These are phyloP conservation scores for Latrodectus geometricus DNA, from an alignment of 1,140 invertebrate species.

Conservation along the genomic window DNA sequence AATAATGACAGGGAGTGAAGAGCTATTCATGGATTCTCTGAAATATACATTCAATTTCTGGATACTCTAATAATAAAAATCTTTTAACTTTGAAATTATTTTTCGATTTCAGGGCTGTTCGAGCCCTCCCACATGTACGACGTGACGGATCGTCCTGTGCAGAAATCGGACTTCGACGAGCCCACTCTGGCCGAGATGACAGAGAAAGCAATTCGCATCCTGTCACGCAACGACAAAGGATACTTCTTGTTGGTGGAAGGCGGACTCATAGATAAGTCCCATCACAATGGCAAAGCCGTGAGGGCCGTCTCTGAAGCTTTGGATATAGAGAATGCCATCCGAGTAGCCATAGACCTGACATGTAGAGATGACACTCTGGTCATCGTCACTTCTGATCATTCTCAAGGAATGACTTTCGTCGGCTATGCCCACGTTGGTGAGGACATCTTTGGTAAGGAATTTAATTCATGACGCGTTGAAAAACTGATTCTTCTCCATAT, in stretches of 20 bases:
- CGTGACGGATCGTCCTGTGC: conserved; percentile 66
- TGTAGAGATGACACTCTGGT: conserved; percentile 66
- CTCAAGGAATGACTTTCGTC: conserved; percentile 66
- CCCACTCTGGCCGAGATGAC: conserved; percentile 70
- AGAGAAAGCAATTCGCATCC: conserved; percentile 69
- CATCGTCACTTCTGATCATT: conserved; percentile 67
- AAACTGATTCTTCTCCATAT: too few species aligned
- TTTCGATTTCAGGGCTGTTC: conserved; percentile 67
- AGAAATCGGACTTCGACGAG: conserved; percentile 60
- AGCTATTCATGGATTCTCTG: too few species aligned
- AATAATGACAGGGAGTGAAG: too few species aligned
- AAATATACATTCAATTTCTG: neutral
- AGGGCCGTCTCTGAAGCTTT: conserved; percentile 65
- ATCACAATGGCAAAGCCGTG: conserved; percentile 74
- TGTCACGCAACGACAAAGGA: conserved; percentile 68
- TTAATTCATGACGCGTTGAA: neutral
- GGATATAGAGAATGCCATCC: conserved; percentile 65
- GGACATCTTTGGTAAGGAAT: conserved; percentile 65
- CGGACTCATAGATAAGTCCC: conserved; percentile 82
- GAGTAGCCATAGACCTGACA: conserved; percentile 60
- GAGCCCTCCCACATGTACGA: conserved; percentile 68
- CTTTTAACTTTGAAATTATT: neutral
- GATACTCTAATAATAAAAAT: neutral
- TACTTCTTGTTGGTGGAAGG: conserved; percentile 68
- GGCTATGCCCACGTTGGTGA: conserved; percentile 65